A percentile compares a stretch with the other conserved stretches of the same genome.
Evolutionary conservation across 2,888 invertebrate genomes (phyloP).

Genomic region (Cataglyphis rosenhaueri): DNA sequence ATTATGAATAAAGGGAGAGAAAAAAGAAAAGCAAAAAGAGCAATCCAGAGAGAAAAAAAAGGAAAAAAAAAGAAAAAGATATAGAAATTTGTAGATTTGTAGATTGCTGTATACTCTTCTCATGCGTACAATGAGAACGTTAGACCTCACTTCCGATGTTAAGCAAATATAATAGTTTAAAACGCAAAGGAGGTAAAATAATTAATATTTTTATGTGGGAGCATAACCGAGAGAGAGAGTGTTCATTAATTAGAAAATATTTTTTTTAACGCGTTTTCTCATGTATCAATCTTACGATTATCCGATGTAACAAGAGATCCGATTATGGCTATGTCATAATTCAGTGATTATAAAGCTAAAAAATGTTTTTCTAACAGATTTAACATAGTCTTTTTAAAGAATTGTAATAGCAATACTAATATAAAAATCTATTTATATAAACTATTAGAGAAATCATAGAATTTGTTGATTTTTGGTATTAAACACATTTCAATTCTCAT

Average conservation of each 20-base stretch:
- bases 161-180: not conserved
- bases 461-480: not conserved
- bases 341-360: not conserved
- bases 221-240: not conserved
- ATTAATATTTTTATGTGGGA: constrained; percentile 2
- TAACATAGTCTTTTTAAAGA: not conserved
- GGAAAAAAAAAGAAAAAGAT: not conserved
- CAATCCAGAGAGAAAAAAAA: not conserved
- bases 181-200: constrained; percentile 1
- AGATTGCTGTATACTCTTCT: not conserved
- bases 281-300: not conserved
- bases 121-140: not conserved
- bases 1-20: no score
- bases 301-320: not conserved
- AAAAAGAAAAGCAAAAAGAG: not conserved
- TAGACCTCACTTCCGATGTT: constrained; percentile 10
- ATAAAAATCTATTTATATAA: not conserved
- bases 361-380: not conserved
- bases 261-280: not conserved
- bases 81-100: not conserved
- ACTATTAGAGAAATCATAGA: not conserved
- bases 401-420: not conserved
- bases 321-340: not conserved
- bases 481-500: not conserved
- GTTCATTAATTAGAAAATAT: not conserved